Conservation (phyloP, 64 coral and sea anemone species). For the Pachyseris speciosa region DNA sequence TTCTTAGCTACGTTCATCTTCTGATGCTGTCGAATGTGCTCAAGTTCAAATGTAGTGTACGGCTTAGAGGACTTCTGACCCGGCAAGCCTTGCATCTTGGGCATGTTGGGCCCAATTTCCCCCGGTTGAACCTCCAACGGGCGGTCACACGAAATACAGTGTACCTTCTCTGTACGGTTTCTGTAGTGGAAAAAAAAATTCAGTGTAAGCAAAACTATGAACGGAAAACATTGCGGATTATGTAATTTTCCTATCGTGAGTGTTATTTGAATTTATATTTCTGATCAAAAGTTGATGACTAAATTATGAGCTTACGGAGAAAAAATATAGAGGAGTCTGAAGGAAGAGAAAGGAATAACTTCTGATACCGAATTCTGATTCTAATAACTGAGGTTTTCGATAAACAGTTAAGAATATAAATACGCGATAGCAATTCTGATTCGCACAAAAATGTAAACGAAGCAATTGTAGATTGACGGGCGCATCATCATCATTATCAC, state of each 20-base stretch:
- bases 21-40: constrained; percentile 85
- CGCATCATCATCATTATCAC: too few relatives aligned
- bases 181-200: constrained; percentile 6
- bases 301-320: too few relatives aligned
- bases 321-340: too few relatives aligned
- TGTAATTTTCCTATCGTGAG: background rate
- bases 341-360: too few relatives aligned
- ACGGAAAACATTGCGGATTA: background rate
- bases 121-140: constrained; percentile 73
- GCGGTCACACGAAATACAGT: constrained; percentile 93
- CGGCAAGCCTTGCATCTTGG: constrained; percentile 81
- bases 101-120: constrained; percentile 48
- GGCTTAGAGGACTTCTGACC: constrained; percentile 87
- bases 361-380: too few relatives aligned
- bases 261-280: too few relatives aligned
- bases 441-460: too few relatives aligned
- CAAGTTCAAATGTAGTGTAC: constrained; percentile 90
- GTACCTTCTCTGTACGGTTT: constrained; percentile 86
- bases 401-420: too few relatives aligned
- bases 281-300: too few relatives aligned
- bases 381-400: too few relatives aligned
- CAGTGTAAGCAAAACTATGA: background rate
- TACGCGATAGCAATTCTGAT: too few relatives aligned
- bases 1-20: constrained; percentile 60
- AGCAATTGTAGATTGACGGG: too few relatives aligned